A percentile compares a stretch with the other conserved stretches of the same genome.
These are phyloP conservation scores for Timema cristinae DNA, from an alignment of 2,888 invertebrate species.

Conservation along the genomic window DNA sequence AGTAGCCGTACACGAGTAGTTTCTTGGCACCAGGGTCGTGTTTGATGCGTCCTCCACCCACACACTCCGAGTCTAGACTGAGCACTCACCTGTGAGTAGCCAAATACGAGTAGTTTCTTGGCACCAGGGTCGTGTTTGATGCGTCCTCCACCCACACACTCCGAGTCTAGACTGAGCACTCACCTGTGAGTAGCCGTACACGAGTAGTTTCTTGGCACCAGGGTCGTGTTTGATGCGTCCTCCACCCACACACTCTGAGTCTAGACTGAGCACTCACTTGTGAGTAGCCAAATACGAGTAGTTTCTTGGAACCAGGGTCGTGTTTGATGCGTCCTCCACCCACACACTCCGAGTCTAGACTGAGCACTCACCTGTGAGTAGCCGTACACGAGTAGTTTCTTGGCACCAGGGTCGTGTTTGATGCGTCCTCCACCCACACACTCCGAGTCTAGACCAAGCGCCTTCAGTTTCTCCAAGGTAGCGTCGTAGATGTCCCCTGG, in stretches of 20 bases:
- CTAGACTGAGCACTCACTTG: conserved; percentile 57
- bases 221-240: conserved; percentile 86
- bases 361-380: conserved; percentile 68
- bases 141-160: no score
- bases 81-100: no score
- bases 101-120: no score
- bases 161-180: no score
- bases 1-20: no score
- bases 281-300: conserved; percentile 92
- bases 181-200: conserved; percentile 91
- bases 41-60: no score
- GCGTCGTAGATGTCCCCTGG: conserved; percentile 27
- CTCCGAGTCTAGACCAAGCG: conserved; percentile 61
- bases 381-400: conserved; percentile 83
- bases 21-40: no score
- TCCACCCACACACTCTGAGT: conserved; percentile 84
- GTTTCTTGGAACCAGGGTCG: conserved; percentile 65
- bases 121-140: no score
- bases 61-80: no score
- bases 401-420: conserved; percentile 70
- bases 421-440: conserved; percentile 93
- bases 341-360: conserved; percentile 71
- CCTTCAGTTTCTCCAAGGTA: conserved; percentile 28
- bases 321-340: conserved; percentile 93
- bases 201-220: conserved; percentile 68